Base-by-base conservation (phyloP, 2,113 vertebrate species). In the Calidris pugnax region DNA sequence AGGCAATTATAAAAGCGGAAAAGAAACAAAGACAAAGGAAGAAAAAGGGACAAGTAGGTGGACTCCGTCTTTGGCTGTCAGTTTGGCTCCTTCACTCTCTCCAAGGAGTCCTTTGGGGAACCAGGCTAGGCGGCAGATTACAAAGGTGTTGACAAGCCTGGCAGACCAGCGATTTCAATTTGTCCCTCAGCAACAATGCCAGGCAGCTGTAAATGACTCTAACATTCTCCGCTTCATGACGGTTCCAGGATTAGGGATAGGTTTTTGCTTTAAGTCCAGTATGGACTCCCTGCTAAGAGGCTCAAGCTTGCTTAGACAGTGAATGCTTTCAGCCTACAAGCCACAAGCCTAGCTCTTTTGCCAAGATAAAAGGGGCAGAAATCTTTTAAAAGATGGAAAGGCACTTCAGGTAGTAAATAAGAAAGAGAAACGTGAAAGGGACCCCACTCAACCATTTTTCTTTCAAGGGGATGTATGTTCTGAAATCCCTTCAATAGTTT, bases 141-240 rank as follows among this genome's bases (percentile, higher is more conserved):
- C 93, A 94, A 83, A 83, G 50, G 74, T 91, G 78, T 57, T 97
- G 96, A 96, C 90, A 97, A 93, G 85, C 67, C 95, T 80, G 78
- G 91, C 74, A 90, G 71, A 66, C 22, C 57, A 90, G 71, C 0
- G 14, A 43, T 83, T 96, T 85, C 89, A 87, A 59, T 93, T 91
- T 7, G 12, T 79, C 71, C 74, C 71, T 53, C 71, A 96, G 84
- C 80, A 94, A 26, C 56, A 81, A 84, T 86, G 75, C 90, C 96
- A 97, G 75, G 83, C 83, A 81, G 51, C 78, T 84, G 67, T 60
- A 94, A 92, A 93, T 64, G 41, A 80, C 92, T 93, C 67, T 69
- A 92, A 74, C 43, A 71, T 75, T 63, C 90, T 93, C 45, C 4
- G 3, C 17, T 90, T 86, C 85, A n/a, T 59, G 67, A 83, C 1